phyloP scores from a whole-genome alignment of 2,113 vertebrate species.

The Thryonomys swinderianus region DNA sequence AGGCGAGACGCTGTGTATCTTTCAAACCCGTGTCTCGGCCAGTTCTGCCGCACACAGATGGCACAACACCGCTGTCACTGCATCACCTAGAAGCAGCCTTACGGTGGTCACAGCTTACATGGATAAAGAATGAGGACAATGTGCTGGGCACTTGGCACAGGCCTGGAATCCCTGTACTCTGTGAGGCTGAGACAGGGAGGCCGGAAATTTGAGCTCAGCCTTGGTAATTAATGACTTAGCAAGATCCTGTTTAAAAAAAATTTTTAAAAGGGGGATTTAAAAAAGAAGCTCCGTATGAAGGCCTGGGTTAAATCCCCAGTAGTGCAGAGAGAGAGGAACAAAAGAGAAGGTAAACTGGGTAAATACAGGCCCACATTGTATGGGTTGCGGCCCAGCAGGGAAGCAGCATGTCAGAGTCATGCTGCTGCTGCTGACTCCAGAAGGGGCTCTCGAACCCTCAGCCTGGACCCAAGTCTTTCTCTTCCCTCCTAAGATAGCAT shows the following conservation, averaged over 20 bases:
- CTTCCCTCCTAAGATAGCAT: background rate
- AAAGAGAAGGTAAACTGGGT: background rate
- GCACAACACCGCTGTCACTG: background rate
- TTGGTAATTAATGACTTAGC: background rate
- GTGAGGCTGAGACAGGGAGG: background rate
- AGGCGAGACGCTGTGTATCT: accelerated
- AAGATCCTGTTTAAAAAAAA: background rate
- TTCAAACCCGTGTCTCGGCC: background rate
- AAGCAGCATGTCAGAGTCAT: no score
- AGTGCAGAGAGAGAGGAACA: background rate
- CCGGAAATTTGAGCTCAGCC: background rate
- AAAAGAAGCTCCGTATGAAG: background rate
- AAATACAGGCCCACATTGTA: background rate
- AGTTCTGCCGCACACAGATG: background rate
- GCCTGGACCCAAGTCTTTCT: background rate
- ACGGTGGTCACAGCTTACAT: background rate
- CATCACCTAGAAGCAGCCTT: background rate
- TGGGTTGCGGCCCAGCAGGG: background rate
- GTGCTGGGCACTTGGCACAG: background rate
- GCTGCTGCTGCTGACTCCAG: background rate
- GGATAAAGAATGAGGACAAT: background rate
- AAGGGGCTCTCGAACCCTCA: background rate
- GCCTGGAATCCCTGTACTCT: background rate
- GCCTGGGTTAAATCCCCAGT: background rate
- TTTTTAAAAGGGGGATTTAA: background rate